Evolutionary conservation across 2,888 invertebrate species (phyloP), one percentile per base, ranked within the genome.

Genomic region (Pardosa pseudoannulata): DNA sequence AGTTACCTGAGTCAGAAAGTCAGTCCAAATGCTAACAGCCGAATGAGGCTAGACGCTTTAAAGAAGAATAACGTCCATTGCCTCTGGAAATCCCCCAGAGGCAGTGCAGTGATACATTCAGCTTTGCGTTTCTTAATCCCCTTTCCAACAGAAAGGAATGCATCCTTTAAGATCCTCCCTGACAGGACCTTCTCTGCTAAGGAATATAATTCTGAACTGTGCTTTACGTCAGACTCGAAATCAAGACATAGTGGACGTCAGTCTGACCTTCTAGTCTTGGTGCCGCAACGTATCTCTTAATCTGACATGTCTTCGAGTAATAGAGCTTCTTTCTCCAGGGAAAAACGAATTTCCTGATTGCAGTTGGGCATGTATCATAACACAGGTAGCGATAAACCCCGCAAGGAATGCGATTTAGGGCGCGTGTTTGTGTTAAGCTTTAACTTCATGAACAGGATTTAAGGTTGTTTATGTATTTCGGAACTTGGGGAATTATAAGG

Each of bases 141-240:
- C 46, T 46, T 74, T 70, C 56, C 27, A 19, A 39, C 9, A 31
- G 23, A 64, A 56, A 70, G 64, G 41, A 50, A 74, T 81, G 68
- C 81, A 82, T 82, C 82, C 74, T 82, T 82, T 76, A 70, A 82
- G 76, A 75, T 23, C 23, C 50, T 23, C 29, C 16, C 28, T 31
- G 13, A 13, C 65, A 19, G 50, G 68, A 41, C 62, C 65, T 19
- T 19, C 56, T 56, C 19, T 6, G 23, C 23, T 23, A 19, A 9
- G 56, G 36, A 13, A 74, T 70, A 70, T 83, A 83, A 83, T 73
- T 83, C 83, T 83, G 68, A 78, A 78, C 78, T 78, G 73, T 64
- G 27, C 5, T 19, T 13, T 13, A 19, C 31, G 73, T 56, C 68
- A 13, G 31, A 28, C 29, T 13, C 76, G 72, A 83, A 83, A 78